Base-by-base conservation (phyloP, 2,797 vertebrate species). In the Rhinatrema bivittatum region DNA sequence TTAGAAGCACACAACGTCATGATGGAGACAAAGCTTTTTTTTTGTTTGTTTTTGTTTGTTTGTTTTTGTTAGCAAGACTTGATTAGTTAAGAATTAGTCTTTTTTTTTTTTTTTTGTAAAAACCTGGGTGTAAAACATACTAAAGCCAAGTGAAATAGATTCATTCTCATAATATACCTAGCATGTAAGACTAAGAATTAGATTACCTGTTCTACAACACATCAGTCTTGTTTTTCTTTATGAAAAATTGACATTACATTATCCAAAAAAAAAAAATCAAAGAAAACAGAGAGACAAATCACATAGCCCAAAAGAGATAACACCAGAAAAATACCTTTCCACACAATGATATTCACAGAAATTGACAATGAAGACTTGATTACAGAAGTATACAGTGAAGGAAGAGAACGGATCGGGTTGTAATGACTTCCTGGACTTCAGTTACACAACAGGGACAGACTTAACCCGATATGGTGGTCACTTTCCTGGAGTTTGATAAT, bases 131-230 rank as follows among this genome's bases (percentile, higher is more conserved):
- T 85, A 79, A 93, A 91, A 95, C 91, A 94, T 94, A 94, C 92
- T 93, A 94, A 89, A 94, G 90, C 92, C 93, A 84, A 89, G 91
- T 93, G 93, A 95, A 97, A 94, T 93, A n/a, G n/a, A 94, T 89
- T 90, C 91, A 94, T 94, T 91, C 92, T 93, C 87, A 87, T 93
- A 91, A 91, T 89, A 91, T 91, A 92, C 85, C 91, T 91, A 88
- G 87, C 89, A 90, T 87, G 91, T 87, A 89, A 90, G 87, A 89
- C 87, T 91, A 94, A 91, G 80, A 86, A 86, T 84, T 78, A 86
- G 87, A 84, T 88, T 87, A 95, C 91, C 87, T 81, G 85, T 73
- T 83, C 89, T 93, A 96, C 87, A 54, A 86, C 85, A 84, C 79
- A 87, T 91, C 84, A 87, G 80, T 88, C 87, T 84, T 80, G 65